Evolutionary conservation across 2,888 invertebrate species (phyloP).

Genomic region (Thymelicus acteon): DNA sequence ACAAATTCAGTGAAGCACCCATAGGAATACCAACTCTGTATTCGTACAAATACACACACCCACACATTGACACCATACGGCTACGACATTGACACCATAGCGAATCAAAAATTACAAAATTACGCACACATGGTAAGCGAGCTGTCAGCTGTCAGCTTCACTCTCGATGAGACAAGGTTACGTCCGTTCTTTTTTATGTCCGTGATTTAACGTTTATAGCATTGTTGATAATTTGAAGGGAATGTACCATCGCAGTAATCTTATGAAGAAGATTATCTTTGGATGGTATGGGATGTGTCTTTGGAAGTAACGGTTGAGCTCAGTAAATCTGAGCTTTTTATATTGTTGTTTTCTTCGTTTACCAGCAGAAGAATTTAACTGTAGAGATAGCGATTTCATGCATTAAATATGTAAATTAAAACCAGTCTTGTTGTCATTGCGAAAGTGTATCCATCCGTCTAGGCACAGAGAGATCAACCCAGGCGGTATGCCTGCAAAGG

Average conservation of each 20-base stretch:
- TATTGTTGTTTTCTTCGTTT: slow-evolving; percentile 2
- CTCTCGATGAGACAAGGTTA: too few species aligned
- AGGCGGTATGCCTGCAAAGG: not conserved
- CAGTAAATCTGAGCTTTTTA: slow-evolving; percentile 11
- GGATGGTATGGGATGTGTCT: slow-evolving; percentile 65
- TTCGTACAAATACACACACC: too few species aligned
- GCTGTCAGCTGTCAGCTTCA: too few species aligned
- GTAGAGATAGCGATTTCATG: not conserved
- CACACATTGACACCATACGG: too few species aligned
- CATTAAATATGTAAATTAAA: slow-evolving; percentile 5
- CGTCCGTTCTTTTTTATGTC: too few species aligned
- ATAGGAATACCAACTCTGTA: too few species aligned
- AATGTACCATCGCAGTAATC: slow-evolving; percentile 76
- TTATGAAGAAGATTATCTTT: slow-evolving; percentile 75
- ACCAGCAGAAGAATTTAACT: not conserved
- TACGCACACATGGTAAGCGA: too few species aligned
- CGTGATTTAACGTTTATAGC: slow-evolving; percentile 14
- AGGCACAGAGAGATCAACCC: not conserved
- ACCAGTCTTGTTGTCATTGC: not conserved
- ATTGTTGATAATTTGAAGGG: slow-evolving; percentile 50
- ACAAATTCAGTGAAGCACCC: too few species aligned
- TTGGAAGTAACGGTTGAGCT: slow-evolving; percentile 27
- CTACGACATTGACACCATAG: too few species aligned
- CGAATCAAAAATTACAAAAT: too few species aligned
- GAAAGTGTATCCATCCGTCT: not conserved